Evolutionary conservation across 2,888 invertebrate genomes (phyloP), one percentile per base, ranked within the genome.

Genomic region (Crematogaster levior): DNA sequence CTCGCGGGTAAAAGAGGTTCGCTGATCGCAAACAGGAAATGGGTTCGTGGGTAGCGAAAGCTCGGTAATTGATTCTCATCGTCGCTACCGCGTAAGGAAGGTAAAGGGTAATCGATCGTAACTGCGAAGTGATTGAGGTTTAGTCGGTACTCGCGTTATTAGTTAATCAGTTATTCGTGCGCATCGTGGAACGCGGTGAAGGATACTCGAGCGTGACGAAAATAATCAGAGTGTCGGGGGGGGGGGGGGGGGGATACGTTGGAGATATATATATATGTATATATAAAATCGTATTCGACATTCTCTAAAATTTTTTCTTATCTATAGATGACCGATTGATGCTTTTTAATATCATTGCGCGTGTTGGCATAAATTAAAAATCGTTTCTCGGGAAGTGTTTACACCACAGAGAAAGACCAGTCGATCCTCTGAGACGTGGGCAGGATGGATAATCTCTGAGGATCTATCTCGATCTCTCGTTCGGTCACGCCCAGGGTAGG

Each of bases 401-500:
- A 70, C 68, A 70, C 37, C 70, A 37, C 30, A 37, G n/a, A 40
- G 27, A 37, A 37, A 61, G 37, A 53, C 43, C 40, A 12, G 77
- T 18, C 56, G 75, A 74, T 53, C n/a, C 75, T 75, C 34, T n/a
- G 51, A 34, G 43, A 63, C 73, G 51, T 68, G 66, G 66, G 82
- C 65, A 70, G 82, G 77, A 86, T 85, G 77, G 82, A 72, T 75
- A 72, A 86, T 86, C 84, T 83, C 53, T 27, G 24, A 61, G 81
- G 86, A 87, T 87, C 88, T 66, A 83, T 60, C 86, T 83, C 85
- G 85, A 85, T 82, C 81, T 40, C 37, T 61, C 43, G 61, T 61
- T 75, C 82, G 84, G 88, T 87, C 88, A 89, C 89, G 89, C 89
- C 88, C 86, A 87, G 87, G 73, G 81, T 83, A 84, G 66, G 68